A percentile compares a stretch with the other conserved stretches of the same genome.
Evolutionary conservation across 2,888 invertebrate genomes (phyloP).

Genomic region (Idaea aversata): DNA sequence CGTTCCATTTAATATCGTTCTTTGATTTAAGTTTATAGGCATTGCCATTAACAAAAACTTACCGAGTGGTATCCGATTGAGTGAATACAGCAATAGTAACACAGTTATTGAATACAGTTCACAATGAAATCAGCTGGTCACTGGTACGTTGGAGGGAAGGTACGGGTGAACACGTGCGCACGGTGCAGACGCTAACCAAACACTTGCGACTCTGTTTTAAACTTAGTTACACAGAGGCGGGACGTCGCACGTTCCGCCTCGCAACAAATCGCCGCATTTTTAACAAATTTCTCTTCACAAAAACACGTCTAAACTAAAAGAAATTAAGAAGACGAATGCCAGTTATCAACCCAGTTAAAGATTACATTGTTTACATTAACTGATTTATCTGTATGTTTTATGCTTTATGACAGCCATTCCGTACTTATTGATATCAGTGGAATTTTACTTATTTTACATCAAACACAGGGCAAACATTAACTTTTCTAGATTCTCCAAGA

Average conservation of each 20-base stretch:
- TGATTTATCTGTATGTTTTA: slow-evolving; percentile 32
- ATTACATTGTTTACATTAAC: slow-evolving; percentile 43
- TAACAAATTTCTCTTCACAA: slow-evolving; percentile 34
- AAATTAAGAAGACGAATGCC: slow-evolving; percentile 49
- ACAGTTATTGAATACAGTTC: slow-evolving; percentile 23
- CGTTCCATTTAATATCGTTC: not conserved
- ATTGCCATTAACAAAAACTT: not conserved
- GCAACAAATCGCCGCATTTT: slow-evolving; percentile 64
- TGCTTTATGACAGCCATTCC: slow-evolving; percentile 36
- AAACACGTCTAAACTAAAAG: slow-evolving; percentile 48
- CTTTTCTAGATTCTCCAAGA: slow-evolving; percentile 2
- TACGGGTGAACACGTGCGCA: slow-evolving; percentile 37
- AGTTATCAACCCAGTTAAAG: slow-evolving; percentile 27
- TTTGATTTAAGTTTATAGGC: not conserved
- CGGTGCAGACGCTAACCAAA: slow-evolving; percentile 37
- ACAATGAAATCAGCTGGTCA: slow-evolving; percentile 45
- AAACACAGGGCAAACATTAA: slow-evolving; percentile 11
- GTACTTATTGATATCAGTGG: slow-evolving; percentile 44
- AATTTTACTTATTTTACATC: slow-evolving; percentile 48
- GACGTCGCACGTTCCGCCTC: slow-evolving; percentile 63
- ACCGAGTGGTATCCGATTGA: not conserved
- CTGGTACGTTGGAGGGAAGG: slow-evolving; percentile 29
- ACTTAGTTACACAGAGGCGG: slow-evolving; percentile 44
- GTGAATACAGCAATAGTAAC: not conserved
- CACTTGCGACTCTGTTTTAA: slow-evolving; percentile 38